phyloP scores from a whole-genome alignment of 2,113 vertebrate genomes.

The Micronisus gabar region DNA sequence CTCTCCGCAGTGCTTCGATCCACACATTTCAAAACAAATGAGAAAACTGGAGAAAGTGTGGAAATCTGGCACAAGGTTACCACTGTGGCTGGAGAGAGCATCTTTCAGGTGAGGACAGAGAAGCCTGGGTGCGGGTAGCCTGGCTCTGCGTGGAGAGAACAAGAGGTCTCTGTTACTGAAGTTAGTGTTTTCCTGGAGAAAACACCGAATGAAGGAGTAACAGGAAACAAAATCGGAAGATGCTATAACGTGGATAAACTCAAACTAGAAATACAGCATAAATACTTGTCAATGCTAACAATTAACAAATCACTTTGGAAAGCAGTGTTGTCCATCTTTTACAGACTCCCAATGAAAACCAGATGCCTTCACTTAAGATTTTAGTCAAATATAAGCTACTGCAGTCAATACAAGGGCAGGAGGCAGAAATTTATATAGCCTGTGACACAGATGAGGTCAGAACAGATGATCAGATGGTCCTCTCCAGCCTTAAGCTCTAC shows the following conservation, averaged over 20 bases:
- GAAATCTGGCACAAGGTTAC: not conserved
- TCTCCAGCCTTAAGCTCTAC: not conserved
- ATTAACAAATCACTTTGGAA: not conserved
- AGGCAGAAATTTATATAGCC: not conserved
- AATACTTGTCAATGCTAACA: not conserved
- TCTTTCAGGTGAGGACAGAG: not conserved
- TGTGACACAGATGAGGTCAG: not conserved
- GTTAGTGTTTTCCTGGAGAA: not conserved
- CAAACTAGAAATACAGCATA: not conserved
- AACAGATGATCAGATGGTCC: not conserved
- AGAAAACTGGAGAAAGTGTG: not conserved
- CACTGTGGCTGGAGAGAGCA: not conserved
- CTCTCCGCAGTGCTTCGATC: too few relatives aligned
- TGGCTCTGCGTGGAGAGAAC: not conserved
- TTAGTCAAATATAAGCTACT: not conserved
- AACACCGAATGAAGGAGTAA: not conserved
- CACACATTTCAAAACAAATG: fast-evolving
- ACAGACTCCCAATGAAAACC: not conserved
- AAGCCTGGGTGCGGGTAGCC: not conserved
- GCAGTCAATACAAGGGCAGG: not conserved
- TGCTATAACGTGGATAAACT: not conserved
- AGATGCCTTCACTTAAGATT: not conserved
- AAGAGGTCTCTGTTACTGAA: not conserved
- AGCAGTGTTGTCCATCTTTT: not conserved
- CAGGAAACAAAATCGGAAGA: not conserved